phyloP scores from a whole-genome alignment of 2,888 invertebrate genomes.

The Tipula confusa region DNA sequence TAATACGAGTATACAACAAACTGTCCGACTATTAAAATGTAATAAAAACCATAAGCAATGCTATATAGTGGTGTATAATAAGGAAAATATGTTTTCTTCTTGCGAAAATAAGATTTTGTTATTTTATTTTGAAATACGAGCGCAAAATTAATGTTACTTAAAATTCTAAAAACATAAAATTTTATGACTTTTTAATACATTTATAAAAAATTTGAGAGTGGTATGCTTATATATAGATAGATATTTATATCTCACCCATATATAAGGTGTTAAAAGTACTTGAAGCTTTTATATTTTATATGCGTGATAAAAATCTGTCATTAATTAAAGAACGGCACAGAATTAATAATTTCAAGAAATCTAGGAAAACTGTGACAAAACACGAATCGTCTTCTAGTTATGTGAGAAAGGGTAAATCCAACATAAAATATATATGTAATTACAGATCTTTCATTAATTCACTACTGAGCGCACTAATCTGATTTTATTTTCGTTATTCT shows the following conservation, averaged over 20 bases:
- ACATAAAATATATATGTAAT: background rate
- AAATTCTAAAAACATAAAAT: background rate
- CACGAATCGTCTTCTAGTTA: no score
- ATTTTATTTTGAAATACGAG: background rate
- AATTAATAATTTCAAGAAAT: background rate
- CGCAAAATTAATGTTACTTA: background rate
- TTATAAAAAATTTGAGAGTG: background rate
- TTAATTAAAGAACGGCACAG: background rate
- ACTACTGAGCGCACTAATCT: background rate
- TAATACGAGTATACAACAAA: background rate
- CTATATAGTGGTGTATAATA: background rate
- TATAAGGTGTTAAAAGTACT: background rate
- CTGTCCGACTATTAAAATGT: constrained; percentile 1
- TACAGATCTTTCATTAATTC: background rate
- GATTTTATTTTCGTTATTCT: background rate
- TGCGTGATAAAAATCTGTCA: background rate
- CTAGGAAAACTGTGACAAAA: background rate
- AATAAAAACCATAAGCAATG: constrained; percentile 9
- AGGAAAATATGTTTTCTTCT: background rate
- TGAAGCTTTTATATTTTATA: background rate
- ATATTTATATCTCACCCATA: background rate
- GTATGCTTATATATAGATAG: background rate
- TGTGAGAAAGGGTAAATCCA: background rate
- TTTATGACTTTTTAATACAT: background rate
- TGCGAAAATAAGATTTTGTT: background rate